phyloP scores from a whole-genome alignment of 2,797 vertebrate species.

The Eurystomus glaucurus region DNA sequence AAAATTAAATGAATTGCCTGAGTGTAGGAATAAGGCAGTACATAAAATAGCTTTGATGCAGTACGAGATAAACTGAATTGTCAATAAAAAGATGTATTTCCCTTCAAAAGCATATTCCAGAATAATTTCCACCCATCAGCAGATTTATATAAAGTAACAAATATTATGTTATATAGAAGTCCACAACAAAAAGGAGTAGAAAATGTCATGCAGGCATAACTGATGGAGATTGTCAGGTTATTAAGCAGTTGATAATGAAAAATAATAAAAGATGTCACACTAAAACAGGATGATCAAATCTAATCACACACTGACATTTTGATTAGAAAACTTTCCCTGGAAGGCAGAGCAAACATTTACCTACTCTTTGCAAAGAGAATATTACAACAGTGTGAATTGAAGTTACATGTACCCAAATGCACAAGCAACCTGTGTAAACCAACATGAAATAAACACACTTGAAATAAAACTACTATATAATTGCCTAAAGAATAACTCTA shows the following conservation, averaged over 20 bases:
- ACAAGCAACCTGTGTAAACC: not conserved
- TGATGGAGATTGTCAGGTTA: not conserved
- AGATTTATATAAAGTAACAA: constrained; percentile 4
- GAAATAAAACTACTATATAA: not conserved
- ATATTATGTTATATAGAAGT: not conserved
- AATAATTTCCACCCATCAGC: not conserved
- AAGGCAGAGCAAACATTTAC: not conserved
- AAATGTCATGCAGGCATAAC: constrained; percentile 1
- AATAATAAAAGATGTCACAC: not conserved
- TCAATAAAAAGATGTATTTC: not conserved
- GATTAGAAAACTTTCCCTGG: not conserved
- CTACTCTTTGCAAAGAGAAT: not conserved
- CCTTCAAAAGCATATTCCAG: not conserved
- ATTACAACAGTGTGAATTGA: not conserved
- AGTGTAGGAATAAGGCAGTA: not conserved
- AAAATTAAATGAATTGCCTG: not conserved
- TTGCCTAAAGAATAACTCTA: not conserved
- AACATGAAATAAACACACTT: not conserved
- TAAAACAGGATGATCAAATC: not conserved
- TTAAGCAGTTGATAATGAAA: not conserved
- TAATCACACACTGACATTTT: not conserved
- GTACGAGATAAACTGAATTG: not conserved
- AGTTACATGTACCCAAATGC: not conserved
- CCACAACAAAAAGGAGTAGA: not conserved
- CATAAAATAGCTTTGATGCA: not conserved